These are phyloP conservation scores for Miltochrista miniata DNA, from an alignment of 2,888 invertebrate species.

Conservation along the genomic window DNA sequence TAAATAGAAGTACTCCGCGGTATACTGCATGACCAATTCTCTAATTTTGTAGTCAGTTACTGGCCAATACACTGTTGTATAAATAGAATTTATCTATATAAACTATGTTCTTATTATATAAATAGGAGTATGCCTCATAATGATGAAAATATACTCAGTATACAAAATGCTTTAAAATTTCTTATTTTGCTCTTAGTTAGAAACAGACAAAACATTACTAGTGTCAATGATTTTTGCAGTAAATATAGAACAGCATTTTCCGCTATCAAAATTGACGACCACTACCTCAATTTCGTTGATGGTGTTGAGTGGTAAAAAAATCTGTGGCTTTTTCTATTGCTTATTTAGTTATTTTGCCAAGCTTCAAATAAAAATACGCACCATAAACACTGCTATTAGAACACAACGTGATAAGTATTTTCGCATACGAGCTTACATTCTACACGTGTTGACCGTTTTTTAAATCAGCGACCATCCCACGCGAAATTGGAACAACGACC, in stretches of 20 bases:
- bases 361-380: constrained; percentile 11
- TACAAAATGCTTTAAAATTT: neutral
- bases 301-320: no score
- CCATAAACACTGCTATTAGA: neutral
- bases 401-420: constrained; percentile 33
- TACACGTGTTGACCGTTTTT: constrained; percentile 28
- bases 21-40: constrained; percentile 72
- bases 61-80: constrained; percentile 37
- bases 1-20: constrained; percentile 64
- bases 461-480: constrained; percentile 47
- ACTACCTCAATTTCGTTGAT: no score
- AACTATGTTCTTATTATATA: neutral
- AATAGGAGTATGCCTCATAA: neutral
- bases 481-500: constrained; percentile 47
- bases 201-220: no score
- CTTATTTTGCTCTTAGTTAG: no score
- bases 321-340: no score
- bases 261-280: no score
- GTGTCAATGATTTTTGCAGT: no score
- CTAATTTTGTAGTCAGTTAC: constrained; percentile 65
- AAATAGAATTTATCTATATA: constrained; percentile 33
- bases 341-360: no score
- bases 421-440: constrained; percentile 29
- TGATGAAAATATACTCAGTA: neutral
- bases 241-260: no score